Percentiles rank a stretch among this genome's conserved stretches.
These are phyloP conservation scores for Myotis pilosus DNA, from an alignment of 2,797 vertebrate genomes.

Conservation along the genomic window DNA sequence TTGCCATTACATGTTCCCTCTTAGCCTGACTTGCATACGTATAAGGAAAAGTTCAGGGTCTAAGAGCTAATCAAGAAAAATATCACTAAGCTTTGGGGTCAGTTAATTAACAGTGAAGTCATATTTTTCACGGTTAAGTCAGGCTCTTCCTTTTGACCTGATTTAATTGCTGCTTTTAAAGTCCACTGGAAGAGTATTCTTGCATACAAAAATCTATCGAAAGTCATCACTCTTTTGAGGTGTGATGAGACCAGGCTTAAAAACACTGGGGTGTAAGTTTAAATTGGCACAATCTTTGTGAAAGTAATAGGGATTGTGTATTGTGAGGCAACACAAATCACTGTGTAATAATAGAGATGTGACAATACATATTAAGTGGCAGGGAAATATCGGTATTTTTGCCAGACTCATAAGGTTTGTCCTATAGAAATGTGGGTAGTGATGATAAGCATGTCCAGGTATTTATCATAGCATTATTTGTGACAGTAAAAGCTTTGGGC, in stretches of 20 bases:
- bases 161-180: conserved; percentile 78
- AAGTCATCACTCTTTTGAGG: conserved; percentile 58
- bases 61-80: conserved; percentile 77
- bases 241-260: conserved; percentile 54
- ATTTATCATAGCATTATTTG: conserved; percentile 38
- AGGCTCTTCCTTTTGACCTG: conserved; percentile 77
- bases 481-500: conserved; percentile 2
- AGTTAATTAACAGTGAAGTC: conserved; percentile 79
- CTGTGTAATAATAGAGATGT: not conserved
- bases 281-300: conserved; percentile 37
- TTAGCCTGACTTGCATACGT: conserved; percentile 65
- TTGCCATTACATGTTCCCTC: conserved; percentile 66
- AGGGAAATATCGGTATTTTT: not conserved
- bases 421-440: not conserved
- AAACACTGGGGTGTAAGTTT: not conserved
- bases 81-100: conserved; percentile 75
- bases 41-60: conserved; percentile 69
- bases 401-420: not conserved
- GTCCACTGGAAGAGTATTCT: conserved; percentile 45
- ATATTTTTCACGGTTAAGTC: conserved; percentile 77
- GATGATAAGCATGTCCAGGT: not conserved
- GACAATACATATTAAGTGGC: not conserved
- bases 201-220: conserved; percentile 44
- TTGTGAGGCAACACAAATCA: not conserved
- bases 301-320: not conserved